phyloP scores from a whole-genome alignment of 1,140 invertebrate species.

The Drosophila baimaii region DNA sequence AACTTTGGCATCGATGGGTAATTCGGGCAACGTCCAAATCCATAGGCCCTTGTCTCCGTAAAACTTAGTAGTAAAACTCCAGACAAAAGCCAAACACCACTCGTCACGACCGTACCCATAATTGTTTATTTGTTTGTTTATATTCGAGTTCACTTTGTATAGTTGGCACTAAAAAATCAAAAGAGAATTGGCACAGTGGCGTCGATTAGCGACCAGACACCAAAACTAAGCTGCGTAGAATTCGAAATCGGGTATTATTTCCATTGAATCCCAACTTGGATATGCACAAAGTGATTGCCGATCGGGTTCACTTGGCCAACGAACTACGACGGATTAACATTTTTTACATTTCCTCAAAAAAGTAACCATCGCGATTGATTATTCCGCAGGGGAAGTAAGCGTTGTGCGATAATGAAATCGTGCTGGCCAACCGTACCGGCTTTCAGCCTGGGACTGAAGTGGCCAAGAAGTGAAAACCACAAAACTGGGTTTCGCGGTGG shows the following conservation, averaged over 20 bases:
- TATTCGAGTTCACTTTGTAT: slow-evolving; percentile 23
- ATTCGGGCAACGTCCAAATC: slow-evolving; percentile 87
- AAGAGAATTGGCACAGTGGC: slow-evolving; percentile 41
- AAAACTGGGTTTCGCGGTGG: slow-evolving; percentile 65
- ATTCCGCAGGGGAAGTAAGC: slow-evolving; percentile 70
- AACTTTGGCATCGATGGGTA: slow-evolving; percentile 87
- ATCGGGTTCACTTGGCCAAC: slow-evolving; percentile 66
- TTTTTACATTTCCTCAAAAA: slow-evolving; percentile 62
- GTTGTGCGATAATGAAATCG: slow-evolving; percentile 80
- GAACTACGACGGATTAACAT: slow-evolving; percentile 40
- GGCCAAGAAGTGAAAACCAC: slow-evolving; percentile 64
- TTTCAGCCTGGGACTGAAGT: slow-evolving; percentile 30
- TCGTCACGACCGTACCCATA: slow-evolving; percentile 46
- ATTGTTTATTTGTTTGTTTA: slow-evolving; percentile 21
- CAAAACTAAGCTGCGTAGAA: slow-evolving; percentile 32
- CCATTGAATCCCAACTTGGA: slow-evolving; percentile 27
- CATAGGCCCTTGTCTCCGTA: slow-evolving; percentile 68
- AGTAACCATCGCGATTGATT: slow-evolving; percentile 34
- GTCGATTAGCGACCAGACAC: background rate
- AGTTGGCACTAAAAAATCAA: slow-evolving; percentile 15
- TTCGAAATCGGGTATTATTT: slow-evolving; percentile 27
- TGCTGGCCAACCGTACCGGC: slow-evolving; percentile 38
- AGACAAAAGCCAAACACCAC: slow-evolving; percentile 51
- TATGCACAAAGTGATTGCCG: slow-evolving; percentile 51
- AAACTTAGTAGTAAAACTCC: slow-evolving; percentile 48